phyloP scores from a whole-genome alignment of 2,113 vertebrate species.

The Nicator chloris region DNA sequence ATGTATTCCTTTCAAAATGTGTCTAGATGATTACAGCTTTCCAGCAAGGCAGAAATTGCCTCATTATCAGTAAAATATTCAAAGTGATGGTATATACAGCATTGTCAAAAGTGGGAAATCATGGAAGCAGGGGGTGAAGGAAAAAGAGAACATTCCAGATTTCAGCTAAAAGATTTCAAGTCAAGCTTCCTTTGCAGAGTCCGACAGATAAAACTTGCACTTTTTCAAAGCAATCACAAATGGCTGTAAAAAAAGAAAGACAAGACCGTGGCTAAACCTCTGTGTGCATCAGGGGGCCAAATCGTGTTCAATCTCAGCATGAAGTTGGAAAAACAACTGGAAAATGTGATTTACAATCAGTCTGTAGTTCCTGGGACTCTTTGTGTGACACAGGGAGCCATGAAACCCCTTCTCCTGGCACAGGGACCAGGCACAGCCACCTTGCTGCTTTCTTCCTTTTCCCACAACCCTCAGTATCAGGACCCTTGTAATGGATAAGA shows the following conservation, averaged over 20 bases:
- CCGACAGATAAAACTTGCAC: neutral
- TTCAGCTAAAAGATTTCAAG: neutral
- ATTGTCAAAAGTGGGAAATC: neutral
- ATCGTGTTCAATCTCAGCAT: neutral
- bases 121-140: neutral
- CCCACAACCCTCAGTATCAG: neutral
- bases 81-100: neutral
- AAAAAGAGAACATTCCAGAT: neutral
- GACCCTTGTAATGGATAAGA: accelerated
- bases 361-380: neutral
- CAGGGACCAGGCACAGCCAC: neutral
- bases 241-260: neutral
- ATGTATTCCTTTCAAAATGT: neutral
- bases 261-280: neutral
- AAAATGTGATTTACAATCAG: neutral
- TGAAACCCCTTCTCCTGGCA: neutral
- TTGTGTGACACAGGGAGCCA: neutral
- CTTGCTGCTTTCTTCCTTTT: neutral
- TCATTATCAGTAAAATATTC: neutral
- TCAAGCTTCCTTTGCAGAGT: neutral
- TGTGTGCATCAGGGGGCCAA: neutral
- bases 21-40: neutral
- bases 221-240: neutral
- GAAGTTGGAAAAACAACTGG: neutral
- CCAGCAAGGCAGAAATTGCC: neutral